phyloP scores from a whole-genome alignment of 2,888 invertebrate species.

The Smittia sp. region DNA sequence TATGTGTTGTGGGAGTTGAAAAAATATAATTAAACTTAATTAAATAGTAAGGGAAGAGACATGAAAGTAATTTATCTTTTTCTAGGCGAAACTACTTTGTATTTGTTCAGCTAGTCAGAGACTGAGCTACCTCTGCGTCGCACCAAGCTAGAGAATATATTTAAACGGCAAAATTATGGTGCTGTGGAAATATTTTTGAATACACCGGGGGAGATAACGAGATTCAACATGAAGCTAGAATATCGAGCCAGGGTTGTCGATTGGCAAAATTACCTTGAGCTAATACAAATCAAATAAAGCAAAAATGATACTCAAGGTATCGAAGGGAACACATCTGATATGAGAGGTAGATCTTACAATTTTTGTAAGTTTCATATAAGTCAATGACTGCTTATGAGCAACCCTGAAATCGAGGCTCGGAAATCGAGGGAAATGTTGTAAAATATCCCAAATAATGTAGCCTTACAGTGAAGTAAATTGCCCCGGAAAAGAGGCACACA shows the following conservation, averaged over 20 bases:
- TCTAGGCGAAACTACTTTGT: conserved; percentile 17
- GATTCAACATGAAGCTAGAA: too few species aligned
- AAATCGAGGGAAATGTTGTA: conserved; percentile 21
- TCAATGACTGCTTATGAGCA: too few species aligned
- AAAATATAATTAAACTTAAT: conserved; percentile 38
- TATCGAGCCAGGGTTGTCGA: too few species aligned
- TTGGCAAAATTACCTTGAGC: too few species aligned
- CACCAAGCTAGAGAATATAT: not conserved
- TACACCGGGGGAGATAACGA: conserved; percentile 6
- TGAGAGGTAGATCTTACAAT: too few species aligned
- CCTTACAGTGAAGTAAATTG: not conserved
- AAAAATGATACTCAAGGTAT: too few species aligned
- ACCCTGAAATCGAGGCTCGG: not conserved
- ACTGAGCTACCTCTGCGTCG: too few species aligned
- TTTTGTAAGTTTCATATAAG: too few species aligned
- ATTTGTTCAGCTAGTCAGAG: not conserved
- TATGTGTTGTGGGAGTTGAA: conserved; percentile 9
- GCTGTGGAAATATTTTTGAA: conserved; percentile 33
- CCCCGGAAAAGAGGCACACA: not conserved
- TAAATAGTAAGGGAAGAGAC: conserved; percentile 29
- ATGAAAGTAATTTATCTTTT: conserved; percentile 39
- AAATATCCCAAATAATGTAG: conserved; percentile 37
- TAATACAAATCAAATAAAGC: too few species aligned
- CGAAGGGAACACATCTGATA: too few species aligned
- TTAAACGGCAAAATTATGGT: conserved; percentile 28